Base-by-base conservation (phyloP, 2,113 vertebrate species). In the Saguinus midas region DNA sequence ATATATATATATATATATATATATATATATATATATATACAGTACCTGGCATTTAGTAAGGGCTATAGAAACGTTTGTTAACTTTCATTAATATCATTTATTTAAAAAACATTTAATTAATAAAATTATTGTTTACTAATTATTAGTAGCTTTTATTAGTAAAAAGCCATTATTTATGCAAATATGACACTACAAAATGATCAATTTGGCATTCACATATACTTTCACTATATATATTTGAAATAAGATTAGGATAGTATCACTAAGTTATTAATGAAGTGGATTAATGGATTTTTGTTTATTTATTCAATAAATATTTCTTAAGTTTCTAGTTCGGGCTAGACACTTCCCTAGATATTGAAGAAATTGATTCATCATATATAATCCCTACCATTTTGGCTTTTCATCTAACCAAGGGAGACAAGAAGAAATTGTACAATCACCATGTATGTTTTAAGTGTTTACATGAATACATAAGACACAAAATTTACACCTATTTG, bases 401-500 rank as follows among this genome's bases (percentile, higher is more conserved):
- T 76, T 90, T 95, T 7, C 50, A 3, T 68, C 13, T 14, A 80
- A 27, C 11, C 6, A 10, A 79, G 40, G 8, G 9, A 66, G 18
- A 93, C 5, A 57, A n/a, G 10, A 86, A 50, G 18, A 58, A 43
- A 85, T 43, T 35, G 8, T 17, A 27, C 61, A 95, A 68, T 25
- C 20, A 37, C 3, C 11, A 57, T 4, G 1, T 20, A 58, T 57
- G 5, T 21, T 18, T 1, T 45, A 35, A 86, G 12, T 75, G 2
- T 35, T 87, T 73, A 72, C 16, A 5, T 40, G 85, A 52, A 16
- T 45, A n/a, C 9, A 58, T 12, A 32, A 91, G 72, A 43, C 37
- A 2, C 1, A 88, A 68, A 79, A 1, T 0, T 55, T 79, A 87
- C 3, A 4, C 5, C 6, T 25, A 7, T 17, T 68, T 17, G 13